Percentiles rank a stretch among this genome's conserved stretches.
phyloP scores from a whole-genome alignment of 2,113 vertebrate genomes.

The Passer montanus region DNA sequence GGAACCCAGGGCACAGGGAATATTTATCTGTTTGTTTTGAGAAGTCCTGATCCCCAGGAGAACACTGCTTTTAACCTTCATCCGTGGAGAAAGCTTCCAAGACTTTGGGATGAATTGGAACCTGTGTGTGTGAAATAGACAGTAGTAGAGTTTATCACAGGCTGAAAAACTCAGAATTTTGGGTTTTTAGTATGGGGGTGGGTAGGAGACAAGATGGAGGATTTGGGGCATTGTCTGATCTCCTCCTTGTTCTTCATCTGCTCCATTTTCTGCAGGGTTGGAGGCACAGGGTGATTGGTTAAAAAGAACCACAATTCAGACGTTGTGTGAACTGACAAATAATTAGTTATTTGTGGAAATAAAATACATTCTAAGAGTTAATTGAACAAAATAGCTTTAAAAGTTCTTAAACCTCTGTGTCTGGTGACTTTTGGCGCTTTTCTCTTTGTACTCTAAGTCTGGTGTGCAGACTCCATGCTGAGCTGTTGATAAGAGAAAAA shows the following conservation, averaged over 20 bases:
- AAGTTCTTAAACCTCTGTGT: neutral
- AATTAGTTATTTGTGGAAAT: neutral
- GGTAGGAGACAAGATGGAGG: neutral
- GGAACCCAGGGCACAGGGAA: too few relatives aligned
- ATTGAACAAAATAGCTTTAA: neutral
- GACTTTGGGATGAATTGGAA: neutral
- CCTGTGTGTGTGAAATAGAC: neutral
- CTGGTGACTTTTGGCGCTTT: neutral
- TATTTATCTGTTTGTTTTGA: neutral
- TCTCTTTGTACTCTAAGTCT: neutral
- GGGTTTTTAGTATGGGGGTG: neutral
- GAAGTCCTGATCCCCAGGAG: neutral
- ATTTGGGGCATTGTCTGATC: neutral
- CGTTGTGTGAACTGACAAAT: neutral
- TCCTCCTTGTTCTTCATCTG: neutral
- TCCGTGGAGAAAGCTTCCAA: neutral
- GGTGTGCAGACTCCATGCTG: fast-evolving
- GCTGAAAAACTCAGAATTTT: neutral
- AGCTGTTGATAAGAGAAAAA: neutral
- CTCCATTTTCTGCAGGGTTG: neutral
- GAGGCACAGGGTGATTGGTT: neutral
- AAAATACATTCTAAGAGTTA: neutral
- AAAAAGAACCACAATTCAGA: neutral
- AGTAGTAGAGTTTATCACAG: neutral
- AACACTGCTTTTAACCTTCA: neutral